Base-by-base conservation (phyloP, 2,888 invertebrate genomes). In the Tachina grossa region DNA sequence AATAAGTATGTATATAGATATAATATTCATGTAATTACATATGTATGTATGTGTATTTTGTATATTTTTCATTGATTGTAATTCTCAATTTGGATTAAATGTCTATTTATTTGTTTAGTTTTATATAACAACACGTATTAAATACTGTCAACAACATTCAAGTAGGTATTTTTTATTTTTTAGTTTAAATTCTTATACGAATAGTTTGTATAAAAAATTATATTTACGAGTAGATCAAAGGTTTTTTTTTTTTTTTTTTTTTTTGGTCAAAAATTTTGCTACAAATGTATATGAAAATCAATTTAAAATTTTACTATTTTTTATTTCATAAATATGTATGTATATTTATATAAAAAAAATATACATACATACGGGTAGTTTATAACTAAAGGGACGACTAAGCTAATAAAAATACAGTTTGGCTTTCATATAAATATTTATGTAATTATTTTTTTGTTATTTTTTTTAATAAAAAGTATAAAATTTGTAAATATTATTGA, bases 121-220 rank as follows among this genome's bases (percentile, higher is more conserved):
- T 68, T 55, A 75, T 77, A 77, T 72, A 83, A 80, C 69, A 86
- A 83, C 80, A 84, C 69, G 83, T 86, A 86, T 86, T 86, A 78
- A 81, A 80, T 83, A 83, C 83, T 83, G 19, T 83, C 79, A 85
- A 85, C 85, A 85, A 85, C 85, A 85, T 85, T 85, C 79, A 85
- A 74, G 69, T 83, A 83, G 31, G 31, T 31, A 31, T 31, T 31
- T 31, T 31, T 31, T 31, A 31, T 31, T 31, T 31, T 31, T 31
- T 49, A n/a, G 83, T 66, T 82, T 66, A 83, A 74, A 83, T 71
- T 77, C 69, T 75, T 66, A 77, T 72, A 39, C 51, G 63, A 71
- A 65, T 77, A 57, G 31, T 65, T 74, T 77, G 77, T 83, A 83
- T 77, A 83, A 83, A 83, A 83, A 83, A 72, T 66, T 77, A 31